Percentiles rank a stretch among this genome's conserved stretches.
Conservation (phyloP, 1,140 invertebrate genomes). For the Lerema accius region DNA sequence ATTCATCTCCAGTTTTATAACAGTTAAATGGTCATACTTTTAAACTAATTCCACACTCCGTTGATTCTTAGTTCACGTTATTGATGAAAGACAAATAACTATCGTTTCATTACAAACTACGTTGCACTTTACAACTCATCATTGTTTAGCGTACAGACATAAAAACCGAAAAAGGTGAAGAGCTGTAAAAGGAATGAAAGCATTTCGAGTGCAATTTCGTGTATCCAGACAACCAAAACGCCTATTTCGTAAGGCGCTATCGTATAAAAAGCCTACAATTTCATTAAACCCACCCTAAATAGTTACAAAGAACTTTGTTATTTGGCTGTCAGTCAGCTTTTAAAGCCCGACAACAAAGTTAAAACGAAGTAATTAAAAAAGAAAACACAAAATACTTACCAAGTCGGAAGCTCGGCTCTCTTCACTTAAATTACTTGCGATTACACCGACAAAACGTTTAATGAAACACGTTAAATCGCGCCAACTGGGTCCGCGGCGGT, state of each 20-base stretch:
- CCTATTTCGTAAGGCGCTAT: constrained; percentile 56
- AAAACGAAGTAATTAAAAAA: constrained; percentile 83
- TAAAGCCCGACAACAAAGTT: constrained; percentile 79
- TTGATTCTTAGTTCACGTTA: neutral
- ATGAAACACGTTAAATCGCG: constrained; percentile 80
- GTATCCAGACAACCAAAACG: constrained; percentile 53
- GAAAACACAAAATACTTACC: constrained; percentile 82
- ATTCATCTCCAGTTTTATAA: too few species aligned
- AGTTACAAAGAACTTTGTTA: constrained; percentile 79
- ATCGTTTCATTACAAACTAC: neutral
- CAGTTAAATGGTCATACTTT: too few species aligned
- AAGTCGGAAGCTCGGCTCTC: constrained; percentile 80
- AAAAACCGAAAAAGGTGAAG: constrained; percentile 33
- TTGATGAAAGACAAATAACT: neutral
- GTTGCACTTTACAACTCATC: neutral
- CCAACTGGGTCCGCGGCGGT: constrained; percentile 60
- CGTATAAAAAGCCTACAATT: constrained; percentile 69
- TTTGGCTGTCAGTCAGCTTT: constrained; percentile 81
- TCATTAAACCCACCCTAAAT: constrained; percentile 76
- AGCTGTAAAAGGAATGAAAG: constrained; percentile 47
- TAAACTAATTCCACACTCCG: too few species aligned
- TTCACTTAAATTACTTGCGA: constrained; percentile 82
- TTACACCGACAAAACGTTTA: constrained; percentile 82
- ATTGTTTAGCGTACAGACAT: constrained; percentile 14
- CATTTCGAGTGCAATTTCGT: constrained; percentile 49